phyloP scores from a whole-genome alignment of 2,113 vertebrate genomes.

The Lophura nycthemera region DNA sequence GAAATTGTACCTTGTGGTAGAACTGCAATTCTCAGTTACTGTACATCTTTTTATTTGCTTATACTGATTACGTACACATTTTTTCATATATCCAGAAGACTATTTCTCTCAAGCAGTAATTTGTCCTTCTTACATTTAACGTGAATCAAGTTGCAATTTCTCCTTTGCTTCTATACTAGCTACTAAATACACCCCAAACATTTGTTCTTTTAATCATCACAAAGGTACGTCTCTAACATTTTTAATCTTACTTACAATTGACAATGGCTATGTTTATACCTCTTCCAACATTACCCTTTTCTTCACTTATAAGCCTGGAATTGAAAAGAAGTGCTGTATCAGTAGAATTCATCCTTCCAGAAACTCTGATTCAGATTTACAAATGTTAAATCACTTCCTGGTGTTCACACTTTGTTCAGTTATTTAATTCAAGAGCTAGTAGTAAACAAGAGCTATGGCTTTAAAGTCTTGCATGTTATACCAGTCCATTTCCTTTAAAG shows the following conservation, averaged over 20 bases:
- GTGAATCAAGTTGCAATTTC: neutral
- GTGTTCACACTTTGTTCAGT: neutral
- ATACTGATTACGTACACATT: neutral
- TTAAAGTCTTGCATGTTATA: neutral
- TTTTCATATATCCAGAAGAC: neutral
- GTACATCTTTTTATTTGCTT: neutral
- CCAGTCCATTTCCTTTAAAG: neutral
- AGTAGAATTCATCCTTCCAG: neutral
- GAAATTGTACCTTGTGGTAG: neutral
- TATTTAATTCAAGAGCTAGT: neutral
- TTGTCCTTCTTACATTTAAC: neutral
- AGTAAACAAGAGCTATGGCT: neutral
- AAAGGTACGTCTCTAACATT: neutral
- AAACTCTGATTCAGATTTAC: neutral
- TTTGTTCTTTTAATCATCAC: neutral
- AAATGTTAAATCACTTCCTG: neutral
- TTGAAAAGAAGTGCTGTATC: neutral
- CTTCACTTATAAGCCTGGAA: conserved; percentile 76
- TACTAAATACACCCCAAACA: neutral
- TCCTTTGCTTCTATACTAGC: neutral
- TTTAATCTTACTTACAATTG: conserved; percentile 73
- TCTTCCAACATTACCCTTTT: conserved; percentile 47
- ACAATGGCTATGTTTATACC: conserved; percentile 81
- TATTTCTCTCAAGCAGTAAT: neutral
- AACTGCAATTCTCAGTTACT: neutral